Evolutionary conservation across 2,888 invertebrate species (phyloP).

Genomic region (Rhopalosiphum nymphaeae): DNA sequence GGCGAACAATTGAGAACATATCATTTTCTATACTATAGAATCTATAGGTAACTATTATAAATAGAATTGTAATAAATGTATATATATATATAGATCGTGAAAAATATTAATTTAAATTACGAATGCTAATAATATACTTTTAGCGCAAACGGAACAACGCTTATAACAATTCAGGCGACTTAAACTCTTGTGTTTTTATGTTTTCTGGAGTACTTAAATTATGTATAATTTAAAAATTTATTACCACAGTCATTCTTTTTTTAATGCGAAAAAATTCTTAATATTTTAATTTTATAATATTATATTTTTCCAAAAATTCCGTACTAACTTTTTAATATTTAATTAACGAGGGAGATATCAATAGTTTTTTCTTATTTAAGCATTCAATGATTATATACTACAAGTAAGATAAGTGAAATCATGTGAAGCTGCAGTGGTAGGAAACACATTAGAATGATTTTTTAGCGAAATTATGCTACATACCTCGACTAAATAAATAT

Average conservation of each 20-base stretch:
- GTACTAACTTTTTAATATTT: not conserved
- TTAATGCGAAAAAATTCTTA: not conserved
- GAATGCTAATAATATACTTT: not conserved
- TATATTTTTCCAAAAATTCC: not conserved
- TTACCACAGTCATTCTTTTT: not conserved
- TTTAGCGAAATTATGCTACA: not conserved
- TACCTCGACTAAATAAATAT: not conserved
- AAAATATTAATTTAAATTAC: not conserved
- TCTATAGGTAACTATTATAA: not conserved
- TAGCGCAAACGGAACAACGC: not conserved
- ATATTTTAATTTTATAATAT: not conserved
- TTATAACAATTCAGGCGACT: not conserved
- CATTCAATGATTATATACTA: too few relatives aligned
- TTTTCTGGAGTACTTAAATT: not conserved
- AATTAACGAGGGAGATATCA: not conserved
- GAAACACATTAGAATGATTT: not conserved
- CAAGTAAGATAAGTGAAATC: too few relatives aligned
- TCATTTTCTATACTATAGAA: not conserved
- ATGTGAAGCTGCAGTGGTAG: not conserved
- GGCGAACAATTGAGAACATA: not conserved
- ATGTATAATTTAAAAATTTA: not conserved
- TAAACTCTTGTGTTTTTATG: not conserved
- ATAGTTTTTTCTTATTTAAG: too few relatives aligned
- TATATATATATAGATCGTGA: not conserved
- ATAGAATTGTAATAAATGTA: not conserved